These are phyloP conservation scores for Cryptus viduatorius DNA, from an alignment of 2,888 invertebrate species.

Conservation along the genomic window DNA sequence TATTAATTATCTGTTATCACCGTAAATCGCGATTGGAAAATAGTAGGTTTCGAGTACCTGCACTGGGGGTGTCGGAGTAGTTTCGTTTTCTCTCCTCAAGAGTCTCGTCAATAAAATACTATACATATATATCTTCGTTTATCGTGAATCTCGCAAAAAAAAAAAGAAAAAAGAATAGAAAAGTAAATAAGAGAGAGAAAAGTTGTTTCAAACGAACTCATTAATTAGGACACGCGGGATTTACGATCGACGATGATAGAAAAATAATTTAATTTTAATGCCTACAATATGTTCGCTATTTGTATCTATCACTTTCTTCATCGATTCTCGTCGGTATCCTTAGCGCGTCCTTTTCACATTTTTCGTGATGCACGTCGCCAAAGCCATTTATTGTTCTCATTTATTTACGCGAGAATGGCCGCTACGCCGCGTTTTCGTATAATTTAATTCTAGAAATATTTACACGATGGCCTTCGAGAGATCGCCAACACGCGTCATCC, in stretches of 20 bases:
- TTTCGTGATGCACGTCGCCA: constrained; percentile 9
- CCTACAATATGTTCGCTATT: constrained; percentile 9
- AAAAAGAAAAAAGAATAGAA: not conserved
- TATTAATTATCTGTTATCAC: constrained; percentile 67
- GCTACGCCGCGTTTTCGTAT: constrained; percentile 27
- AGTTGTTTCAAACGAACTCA: constrained; percentile 8
- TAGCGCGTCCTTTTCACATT: not conserved
- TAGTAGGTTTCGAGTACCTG: constrained; percentile 61
- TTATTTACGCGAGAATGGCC: constrained; percentile 22
- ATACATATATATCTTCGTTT: constrained; percentile 16
- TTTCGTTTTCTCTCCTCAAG: constrained; percentile 19
- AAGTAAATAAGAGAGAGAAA: not conserved
- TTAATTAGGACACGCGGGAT: not conserved
- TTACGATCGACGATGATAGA: constrained; percentile 12
- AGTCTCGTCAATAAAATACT: constrained; percentile 15
- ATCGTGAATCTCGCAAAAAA: not conserved
- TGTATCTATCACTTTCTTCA: constrained; percentile 6
- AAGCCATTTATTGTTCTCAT: constrained; percentile 2
- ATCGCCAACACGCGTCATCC: constrained; percentile 35
- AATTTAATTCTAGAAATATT: constrained; percentile 60
- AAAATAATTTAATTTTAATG: constrained; percentile 62
- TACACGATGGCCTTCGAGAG: constrained; percentile 60
- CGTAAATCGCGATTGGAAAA: constrained; percentile 70
- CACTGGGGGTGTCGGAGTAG: constrained; percentile 71
- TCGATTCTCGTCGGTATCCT: not conserved